phyloP scores from a whole-genome alignment of 35 echinoderm and acorn worm species.

The Lytechinus variegatus region DNA sequence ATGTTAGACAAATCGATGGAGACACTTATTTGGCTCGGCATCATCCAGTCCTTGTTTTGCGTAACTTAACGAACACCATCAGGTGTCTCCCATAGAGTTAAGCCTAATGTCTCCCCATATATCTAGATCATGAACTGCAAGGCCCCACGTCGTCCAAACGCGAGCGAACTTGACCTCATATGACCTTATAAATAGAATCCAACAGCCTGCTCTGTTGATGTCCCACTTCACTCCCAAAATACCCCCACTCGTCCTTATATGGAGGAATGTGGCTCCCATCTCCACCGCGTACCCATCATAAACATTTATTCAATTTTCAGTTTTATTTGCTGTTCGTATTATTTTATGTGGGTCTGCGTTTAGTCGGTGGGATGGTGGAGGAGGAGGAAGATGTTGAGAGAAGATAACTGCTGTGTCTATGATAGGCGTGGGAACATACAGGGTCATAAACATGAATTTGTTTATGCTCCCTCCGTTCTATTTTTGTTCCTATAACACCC shows the following conservation, averaged over 20 bases:
- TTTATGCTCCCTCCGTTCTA: neutral
- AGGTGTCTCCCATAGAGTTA: too few species aligned
- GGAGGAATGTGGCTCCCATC: neutral
- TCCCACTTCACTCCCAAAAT: neutral
- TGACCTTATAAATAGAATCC: neutral
- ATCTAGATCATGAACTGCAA: neutral
- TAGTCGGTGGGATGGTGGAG: neutral
- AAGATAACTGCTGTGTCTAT: neutral
- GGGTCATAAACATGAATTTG: neutral
- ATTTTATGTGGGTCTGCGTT: neutral
- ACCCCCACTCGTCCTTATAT: neutral
- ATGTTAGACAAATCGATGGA: too few species aligned
- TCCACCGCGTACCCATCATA: neutral
- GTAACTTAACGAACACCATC: too few species aligned
- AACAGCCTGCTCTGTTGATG: neutral
- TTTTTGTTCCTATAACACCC: neutral
- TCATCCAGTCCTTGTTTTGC: too few species aligned
- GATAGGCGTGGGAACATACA: neutral
- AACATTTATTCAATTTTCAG: conserved; percentile 20
- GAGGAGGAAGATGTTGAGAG: neutral
- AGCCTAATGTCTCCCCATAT: too few species aligned
- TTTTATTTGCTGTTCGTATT: conserved; percentile 20
- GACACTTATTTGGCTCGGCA: too few species aligned
- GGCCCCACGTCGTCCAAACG: neutral
- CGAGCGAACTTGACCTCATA: neutral